phyloP scores from a whole-genome alignment of 2,888 invertebrate genomes.

The Brenthis hecate region DNA sequence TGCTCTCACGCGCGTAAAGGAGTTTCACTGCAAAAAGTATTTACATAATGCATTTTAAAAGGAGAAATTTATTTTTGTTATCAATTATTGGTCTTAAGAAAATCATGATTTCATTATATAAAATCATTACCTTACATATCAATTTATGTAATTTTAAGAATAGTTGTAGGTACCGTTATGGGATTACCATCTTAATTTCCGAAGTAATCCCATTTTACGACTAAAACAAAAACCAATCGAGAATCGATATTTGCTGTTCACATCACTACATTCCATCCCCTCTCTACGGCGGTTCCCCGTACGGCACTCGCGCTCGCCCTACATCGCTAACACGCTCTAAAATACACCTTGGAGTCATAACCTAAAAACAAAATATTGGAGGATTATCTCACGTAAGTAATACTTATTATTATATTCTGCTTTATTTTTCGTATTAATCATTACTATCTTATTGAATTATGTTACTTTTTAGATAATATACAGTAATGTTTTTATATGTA shows the following conservation, averaged over 20 bases:
- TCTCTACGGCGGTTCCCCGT: constrained; percentile 16
- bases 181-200: no score
- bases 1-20: no score
- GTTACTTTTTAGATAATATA: background rate
- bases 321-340: constrained; percentile 19
- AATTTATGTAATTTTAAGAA: no score
- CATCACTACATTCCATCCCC: constrained; percentile 8
- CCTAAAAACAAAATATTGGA: constrained; percentile 15
- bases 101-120: no score
- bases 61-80: no score
- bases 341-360: constrained; percentile 21
- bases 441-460: background rate
- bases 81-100: no score
- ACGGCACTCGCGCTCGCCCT: constrained; percentile 20
- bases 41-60: no score
- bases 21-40: no score
- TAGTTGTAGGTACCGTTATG: no score
- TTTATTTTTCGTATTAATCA: background rate
- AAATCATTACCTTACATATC: no score
- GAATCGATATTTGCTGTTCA: background rate
- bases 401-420: background rate
- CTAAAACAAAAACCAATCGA: background rate
- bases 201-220: no score
- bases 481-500: background rate
- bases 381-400: constrained; percentile 19